Base-by-base conservation (phyloP, 2,113 vertebrate genomes). In the Psittacula cyanocephala region DNA sequence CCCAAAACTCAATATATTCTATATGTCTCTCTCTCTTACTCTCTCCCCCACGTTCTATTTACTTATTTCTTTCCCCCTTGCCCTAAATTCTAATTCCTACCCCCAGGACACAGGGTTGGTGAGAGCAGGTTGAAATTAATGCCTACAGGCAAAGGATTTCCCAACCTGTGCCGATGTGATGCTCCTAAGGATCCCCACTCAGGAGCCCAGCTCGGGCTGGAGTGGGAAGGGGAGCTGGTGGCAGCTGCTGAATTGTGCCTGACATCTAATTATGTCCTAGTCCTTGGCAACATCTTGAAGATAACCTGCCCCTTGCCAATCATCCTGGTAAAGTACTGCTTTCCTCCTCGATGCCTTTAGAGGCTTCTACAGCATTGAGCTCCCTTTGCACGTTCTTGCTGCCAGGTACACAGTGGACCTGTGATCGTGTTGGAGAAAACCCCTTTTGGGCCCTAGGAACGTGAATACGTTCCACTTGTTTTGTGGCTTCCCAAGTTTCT, bases 311-410 rank as follows among this genome's bases (percentile, higher is more conserved):
- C 57, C 71, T 80, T 70, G 46, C 88, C 80, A 75, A 72, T 50
- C 81, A 39, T 6, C 37, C 60, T 50, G 75, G 52, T 81, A 91
- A 75, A 50, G 12, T 1, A 6, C 39, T 82, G 41, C 52, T 18
- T 52, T 74, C 60, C n/a, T 41, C 35, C 72, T 37, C 4, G 11
- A 20, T 70, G 80, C 35, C 64, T 59, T 86, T 11, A 28, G 95
- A 74, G 53, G 6, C 3, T 88, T 46, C 44, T 20, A 5, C 28
- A 10, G 11, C 1, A 0, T 29, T 20, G 41, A 18, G 0, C 12
- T 80, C 81, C 53, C 57, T 67, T 49, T 13, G 62, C 25, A 12
- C 1, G 2, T 10, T 75, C n/a, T 17, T 49, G 35, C 19, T 88
- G 53, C 46, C 10, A 4, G 33, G 53, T 75, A 43, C 47, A 4